Conservation (phyloP, 2,113 vertebrate genomes). For the Sakesphorus luctuosus region DNA sequence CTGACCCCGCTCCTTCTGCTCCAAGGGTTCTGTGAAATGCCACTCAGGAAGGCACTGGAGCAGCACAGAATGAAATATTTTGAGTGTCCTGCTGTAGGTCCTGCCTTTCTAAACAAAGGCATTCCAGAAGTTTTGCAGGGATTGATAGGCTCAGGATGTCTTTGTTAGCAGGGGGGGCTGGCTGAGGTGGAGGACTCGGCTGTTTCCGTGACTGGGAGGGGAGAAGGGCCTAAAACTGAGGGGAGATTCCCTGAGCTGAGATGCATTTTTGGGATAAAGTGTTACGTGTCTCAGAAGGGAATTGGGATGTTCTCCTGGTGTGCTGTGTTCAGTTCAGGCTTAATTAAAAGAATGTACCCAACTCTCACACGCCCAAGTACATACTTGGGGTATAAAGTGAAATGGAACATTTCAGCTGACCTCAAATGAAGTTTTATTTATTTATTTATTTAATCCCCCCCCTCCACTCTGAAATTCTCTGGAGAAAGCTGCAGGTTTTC, state of each 20-base stretch:
- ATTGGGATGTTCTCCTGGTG: not conserved
- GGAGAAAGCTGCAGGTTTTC: not conserved
- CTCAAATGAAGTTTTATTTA: not conserved
- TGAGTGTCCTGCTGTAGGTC: conserved; percentile 67
- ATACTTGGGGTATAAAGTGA: accelerated
- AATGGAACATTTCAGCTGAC: not conserved
- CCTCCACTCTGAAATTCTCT: not conserved
- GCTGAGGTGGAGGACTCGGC: not conserved
- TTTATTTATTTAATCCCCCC: not conserved
- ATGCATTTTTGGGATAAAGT: not conserved
- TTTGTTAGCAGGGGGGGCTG: conserved; percentile 12
- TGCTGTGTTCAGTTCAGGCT: not conserved
- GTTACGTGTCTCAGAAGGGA: accelerated
- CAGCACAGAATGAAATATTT: conserved; percentile 31
- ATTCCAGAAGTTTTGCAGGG: conserved; percentile 32
- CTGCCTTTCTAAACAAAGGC: conserved; percentile 52
- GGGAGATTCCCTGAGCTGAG: not conserved
- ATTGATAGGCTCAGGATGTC: conserved; percentile 60
- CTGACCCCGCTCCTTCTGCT: not conserved
- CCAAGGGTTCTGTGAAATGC: not conserved
- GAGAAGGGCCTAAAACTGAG: not conserved
- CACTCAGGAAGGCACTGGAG: conserved; percentile 50
- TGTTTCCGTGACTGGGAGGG: not conserved
- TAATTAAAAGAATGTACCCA: not conserved
- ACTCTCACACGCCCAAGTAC: not conserved